Evolutionary conservation across 2,797 vertebrate species (phyloP), one percentile per base, ranked within the genome.

Genomic region (Luscinia megarhynchos): DNA sequence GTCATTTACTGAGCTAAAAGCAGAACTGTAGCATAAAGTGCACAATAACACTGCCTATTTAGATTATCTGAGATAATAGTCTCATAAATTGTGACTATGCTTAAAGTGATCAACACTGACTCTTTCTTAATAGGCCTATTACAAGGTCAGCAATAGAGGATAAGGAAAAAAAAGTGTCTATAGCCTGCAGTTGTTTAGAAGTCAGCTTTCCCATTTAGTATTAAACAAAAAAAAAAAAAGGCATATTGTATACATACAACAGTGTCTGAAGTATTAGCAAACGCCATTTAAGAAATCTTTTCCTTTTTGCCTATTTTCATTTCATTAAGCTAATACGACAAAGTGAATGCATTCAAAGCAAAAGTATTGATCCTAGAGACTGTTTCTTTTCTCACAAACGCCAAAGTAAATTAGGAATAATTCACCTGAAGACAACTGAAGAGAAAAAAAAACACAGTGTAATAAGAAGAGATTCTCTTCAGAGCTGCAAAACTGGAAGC

Each of bases 101-200:
- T 62, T 82, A 53, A 84, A 74, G 45, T 73, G 40, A 87, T 59
- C 72, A 84, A 84, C 67, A 43, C 7, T 32, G 78, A 45, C 64
- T 90, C 48, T 30, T 88, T 78, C 61, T 90, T 76, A 93, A 73
- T 24, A 89, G 46, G 66, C 21, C n/a, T 81, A 86, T 75, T 81
- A 89, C 36, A 59, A 74, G 84, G 76, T 85, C 78, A 85, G 68
- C 38, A 89, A 67, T 5, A 74, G 55, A 75, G 16, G 46, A 70
- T 54, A 51, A 61, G 11, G 12, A 6, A 62, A 81, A 88, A 50
- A 46, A 15, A 57, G 22, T 10, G 11, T 84, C 22, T 76, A 1
- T 17, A 54, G 9, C 6, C 10, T 62, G 32, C 27, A 23, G 29
- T 73, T 62, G 7, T 43, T 82, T 73, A 50, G 40, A 77, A 93